phyloP scores from a whole-genome alignment of 2,888 invertebrate species.

The Athalia circularis region DNA sequence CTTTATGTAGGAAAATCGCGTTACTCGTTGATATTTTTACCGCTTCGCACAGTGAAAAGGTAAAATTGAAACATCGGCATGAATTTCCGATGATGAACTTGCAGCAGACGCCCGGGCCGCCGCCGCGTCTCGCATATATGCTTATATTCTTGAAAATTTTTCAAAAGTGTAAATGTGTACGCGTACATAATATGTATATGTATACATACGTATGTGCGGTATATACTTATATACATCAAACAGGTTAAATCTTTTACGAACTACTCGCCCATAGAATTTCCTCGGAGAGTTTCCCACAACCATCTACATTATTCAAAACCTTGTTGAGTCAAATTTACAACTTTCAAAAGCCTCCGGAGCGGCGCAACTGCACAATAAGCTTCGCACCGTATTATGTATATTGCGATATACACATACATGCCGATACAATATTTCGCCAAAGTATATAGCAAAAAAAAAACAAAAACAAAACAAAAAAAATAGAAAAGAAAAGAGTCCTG shows the following conservation, averaged over 20 bases:
- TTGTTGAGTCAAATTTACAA: constrained; percentile 31
- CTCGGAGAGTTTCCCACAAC: constrained; percentile 11
- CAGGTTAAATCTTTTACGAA: constrained; percentile 33
- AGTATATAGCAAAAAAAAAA: not conserved
- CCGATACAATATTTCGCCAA: not conserved
- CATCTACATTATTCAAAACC: constrained; percentile 27
- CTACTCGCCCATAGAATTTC: constrained; percentile 32
- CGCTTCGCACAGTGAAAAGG: constrained; percentile 7
- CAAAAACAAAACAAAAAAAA: no score
- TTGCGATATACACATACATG: not conserved
- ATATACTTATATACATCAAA: not conserved
- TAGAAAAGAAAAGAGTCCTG: no score
- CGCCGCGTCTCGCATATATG: not conserved
- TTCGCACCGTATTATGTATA: not conserved
- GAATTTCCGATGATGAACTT: constrained; percentile 27
- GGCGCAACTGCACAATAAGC: not conserved
- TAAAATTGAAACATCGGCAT: constrained; percentile 26
- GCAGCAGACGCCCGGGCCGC: constrained; percentile 10
- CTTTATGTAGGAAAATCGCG: constrained; percentile 5
- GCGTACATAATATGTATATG: no score
- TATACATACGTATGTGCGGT: no score
- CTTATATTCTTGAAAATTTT: no score
- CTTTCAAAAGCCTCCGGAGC: not conserved
- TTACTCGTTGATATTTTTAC: constrained; percentile 16
- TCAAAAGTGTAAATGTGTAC: no score